phyloP scores from a whole-genome alignment of 2,888 invertebrate genomes.

The Andrena dorsata region DNA sequence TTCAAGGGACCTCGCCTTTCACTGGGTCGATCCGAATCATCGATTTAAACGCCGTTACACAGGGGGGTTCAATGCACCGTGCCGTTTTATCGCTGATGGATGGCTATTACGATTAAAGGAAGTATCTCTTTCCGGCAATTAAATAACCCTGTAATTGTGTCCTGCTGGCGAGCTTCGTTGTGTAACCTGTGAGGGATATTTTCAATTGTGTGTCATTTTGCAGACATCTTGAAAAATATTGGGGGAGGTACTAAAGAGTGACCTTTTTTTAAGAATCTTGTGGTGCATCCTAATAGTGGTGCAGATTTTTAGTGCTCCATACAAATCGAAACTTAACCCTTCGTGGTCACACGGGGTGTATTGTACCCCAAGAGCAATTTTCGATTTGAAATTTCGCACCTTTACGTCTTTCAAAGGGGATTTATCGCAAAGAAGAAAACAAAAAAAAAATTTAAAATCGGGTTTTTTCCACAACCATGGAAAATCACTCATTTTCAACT shows the following conservation, averaged over 20 bases:
- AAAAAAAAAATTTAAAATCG: too few relatives aligned
- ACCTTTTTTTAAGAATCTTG: background rate
- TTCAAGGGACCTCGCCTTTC: constrained; percentile 51
- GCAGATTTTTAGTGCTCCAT: too few relatives aligned
- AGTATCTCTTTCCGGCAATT: constrained; percentile 58
- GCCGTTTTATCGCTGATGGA: constrained; percentile 24
- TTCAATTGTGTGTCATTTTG: background rate
- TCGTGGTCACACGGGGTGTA: too few relatives aligned
- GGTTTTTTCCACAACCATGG: too few relatives aligned
- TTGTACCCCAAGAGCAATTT: too few relatives aligned
- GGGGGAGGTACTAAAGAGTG: background rate
- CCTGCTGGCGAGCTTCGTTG: constrained; percentile 3
- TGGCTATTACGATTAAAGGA: constrained; percentile 55
- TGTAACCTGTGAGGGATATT: background rate
- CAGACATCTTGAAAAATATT: background rate
- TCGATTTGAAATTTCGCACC: too few relatives aligned
- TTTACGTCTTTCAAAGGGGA: too few relatives aligned
- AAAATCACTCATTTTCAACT: too few relatives aligned
- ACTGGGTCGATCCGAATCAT: constrained; percentile 43
- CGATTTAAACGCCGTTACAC: constrained; percentile 42
- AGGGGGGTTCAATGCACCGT: constrained; percentile 26
- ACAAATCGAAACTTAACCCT: too few relatives aligned
- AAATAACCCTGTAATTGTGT: constrained; percentile 25
- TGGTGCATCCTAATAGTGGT: background rate
- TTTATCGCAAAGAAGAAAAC: too few relatives aligned